phyloP scores from a whole-genome alignment of 2,888 invertebrate genomes.

The Himalopsyche japonica region DNA sequence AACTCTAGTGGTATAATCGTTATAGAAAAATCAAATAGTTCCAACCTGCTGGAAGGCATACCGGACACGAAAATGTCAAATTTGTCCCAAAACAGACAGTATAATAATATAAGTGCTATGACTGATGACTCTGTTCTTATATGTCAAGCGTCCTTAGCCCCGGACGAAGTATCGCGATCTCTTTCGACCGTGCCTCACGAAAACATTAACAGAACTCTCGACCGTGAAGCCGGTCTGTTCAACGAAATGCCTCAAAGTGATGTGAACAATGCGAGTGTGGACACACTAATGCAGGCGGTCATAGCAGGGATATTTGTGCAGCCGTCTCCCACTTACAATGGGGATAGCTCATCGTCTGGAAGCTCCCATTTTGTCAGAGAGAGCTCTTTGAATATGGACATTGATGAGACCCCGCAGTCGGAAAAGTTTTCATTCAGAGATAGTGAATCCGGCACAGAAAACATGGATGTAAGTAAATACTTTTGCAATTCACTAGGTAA shows the following conservation, averaged over 20 bases:
- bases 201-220: not conserved
- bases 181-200: constrained; percentile 16
- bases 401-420: constrained; percentile 51
- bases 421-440: constrained; percentile 47
- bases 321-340: constrained; percentile 42
- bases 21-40: constrained; percentile 55
- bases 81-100: constrained; percentile 57
- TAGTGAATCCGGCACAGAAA: constrained; percentile 74
- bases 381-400: constrained; percentile 58
- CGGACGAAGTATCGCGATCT: constrained; percentile 45
- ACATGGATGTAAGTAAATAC: constrained; percentile 64
- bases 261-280: constrained; percentile 29
- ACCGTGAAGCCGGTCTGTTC: not conserved
- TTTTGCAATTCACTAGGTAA: not conserved
- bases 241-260: not conserved
- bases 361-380: constrained; percentile 34
- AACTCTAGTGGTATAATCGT: constrained; percentile 57
- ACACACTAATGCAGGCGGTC: constrained; percentile 46
- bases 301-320: constrained; percentile 13
- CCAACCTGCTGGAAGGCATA: constrained; percentile 57
- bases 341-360: constrained; percentile 45
- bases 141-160: constrained; percentile 43
- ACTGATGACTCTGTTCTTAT: constrained; percentile 55
- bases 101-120: constrained; percentile 58
- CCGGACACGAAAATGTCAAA: constrained; percentile 61